Base-by-base conservation (phyloP, 1,140 invertebrate species). In the Drosophila kohkoa region DNA sequence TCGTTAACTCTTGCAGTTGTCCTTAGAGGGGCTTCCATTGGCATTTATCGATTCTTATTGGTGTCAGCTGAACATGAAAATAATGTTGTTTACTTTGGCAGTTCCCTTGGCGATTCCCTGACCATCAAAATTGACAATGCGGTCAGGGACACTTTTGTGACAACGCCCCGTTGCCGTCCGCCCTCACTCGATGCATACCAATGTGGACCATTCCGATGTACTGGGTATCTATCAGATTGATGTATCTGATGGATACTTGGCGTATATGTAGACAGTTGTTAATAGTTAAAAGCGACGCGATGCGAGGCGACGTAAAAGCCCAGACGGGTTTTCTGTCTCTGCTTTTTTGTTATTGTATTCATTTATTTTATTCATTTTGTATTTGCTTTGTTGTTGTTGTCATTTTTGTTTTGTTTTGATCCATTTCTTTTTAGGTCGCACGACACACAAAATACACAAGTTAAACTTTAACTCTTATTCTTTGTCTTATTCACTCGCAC, bases 401-500 rank as follows among this genome's bases (percentile, higher is more conserved):
- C 52, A 0, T 35, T 65, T 55, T 46, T 3, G 43, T 63, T 69
- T 69, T 75, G 66, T 75, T 70, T 75, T 75, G 66, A 75, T 70
- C 58, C 72, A 75, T 75, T 71, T 71, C 54, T 71, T 75, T 73
- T 75, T 75, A 54, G 68, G 73, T 55, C 73, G 60, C 43, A 52
- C 54, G 54, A 58, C 4, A 70, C 58, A 75, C 20, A 25, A 25
- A 25, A 25, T 25, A 75, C 57, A 60, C 48, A 68, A 70, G n/a
- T 43, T 16, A 52, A 70, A 75, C 66, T 62, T 54, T 15, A 55
- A 45, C n/a, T 49, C 8, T 43, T 41, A 58, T 63, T 62, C 48
- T 38, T 49, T 25, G 10, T 25, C 41, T 30, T 32, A 55, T 45
- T 57, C 54, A 15, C 45, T 11, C 30, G 15, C 45, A 54, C 5